phyloP scores from a whole-genome alignment of 2,797 vertebrate species.

The Lacerta bilineata region DNA sequence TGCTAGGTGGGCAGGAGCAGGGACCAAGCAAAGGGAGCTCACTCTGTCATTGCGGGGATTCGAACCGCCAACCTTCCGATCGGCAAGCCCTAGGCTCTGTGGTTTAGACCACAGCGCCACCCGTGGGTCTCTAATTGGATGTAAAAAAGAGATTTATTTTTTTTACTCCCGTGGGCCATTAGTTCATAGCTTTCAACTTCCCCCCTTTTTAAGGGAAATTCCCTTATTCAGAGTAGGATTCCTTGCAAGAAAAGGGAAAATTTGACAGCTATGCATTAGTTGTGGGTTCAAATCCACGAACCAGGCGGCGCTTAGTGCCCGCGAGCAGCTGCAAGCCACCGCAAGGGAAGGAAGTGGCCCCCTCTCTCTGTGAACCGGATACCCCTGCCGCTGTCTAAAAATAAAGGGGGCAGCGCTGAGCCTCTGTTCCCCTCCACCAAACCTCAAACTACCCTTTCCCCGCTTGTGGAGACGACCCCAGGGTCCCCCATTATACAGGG shows the following conservation, averaged over 20 bases:
- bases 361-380: conserved; percentile 77
- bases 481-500: neutral
- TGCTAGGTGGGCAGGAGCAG: no score
- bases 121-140: no score
- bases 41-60: no score
- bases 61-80: no score
- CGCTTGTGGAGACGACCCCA: no score
- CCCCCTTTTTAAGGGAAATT: no score
- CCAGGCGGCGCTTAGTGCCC: neutral
- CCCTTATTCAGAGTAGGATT: no score
- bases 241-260: no score
- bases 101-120: no score
- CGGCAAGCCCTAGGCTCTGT: no score
- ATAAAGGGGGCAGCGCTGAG: conserved; percentile 75
- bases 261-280: neutral
- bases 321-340: neutral
- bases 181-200: neutral
- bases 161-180: neutral
- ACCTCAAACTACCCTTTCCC: neutral
- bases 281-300: neutral
- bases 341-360: neutral
- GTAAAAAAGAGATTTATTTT: no score
- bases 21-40: no score
- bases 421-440: conserved; percentile 59
- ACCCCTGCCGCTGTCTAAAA: conserved; percentile 84